Percentiles rank a stretch among this genome's conserved stretches.
Conservation (phyloP, 2,797 vertebrate genomes). For the Rhabdophis nuchalis region DNA sequence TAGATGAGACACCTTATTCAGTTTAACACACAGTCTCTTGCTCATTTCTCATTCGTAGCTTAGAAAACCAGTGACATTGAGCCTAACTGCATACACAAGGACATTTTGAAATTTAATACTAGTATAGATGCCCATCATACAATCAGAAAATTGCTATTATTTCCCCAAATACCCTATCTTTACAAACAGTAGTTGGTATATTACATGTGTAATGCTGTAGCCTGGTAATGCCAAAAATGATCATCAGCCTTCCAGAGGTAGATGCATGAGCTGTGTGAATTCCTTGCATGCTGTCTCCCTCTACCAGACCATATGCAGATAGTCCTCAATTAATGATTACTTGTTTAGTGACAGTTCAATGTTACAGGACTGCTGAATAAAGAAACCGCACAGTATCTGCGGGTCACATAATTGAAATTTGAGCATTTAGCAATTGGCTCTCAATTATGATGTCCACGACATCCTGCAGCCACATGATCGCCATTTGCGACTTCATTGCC, state of each 20-base stretch:
- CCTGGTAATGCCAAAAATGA: neutral
- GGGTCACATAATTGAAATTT: neutral
- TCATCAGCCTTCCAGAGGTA: neutral
- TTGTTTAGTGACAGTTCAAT: neutral
- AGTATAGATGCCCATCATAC: neutral
- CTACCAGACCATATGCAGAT: neutral
- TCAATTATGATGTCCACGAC: neutral
- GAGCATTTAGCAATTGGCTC: neutral
- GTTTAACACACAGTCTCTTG: neutral
- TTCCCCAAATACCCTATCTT: neutral
- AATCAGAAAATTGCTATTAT: neutral
- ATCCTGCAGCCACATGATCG: neutral
- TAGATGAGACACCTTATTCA: neutral
- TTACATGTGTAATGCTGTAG: neutral
- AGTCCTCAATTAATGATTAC: neutral
- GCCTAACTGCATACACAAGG: neutral
- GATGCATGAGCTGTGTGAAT: too few relatives aligned
- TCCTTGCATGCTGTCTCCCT: neutral
- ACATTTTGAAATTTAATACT: neutral
- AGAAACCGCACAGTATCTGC: neutral
- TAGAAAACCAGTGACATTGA: neutral
- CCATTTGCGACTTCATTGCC: neutral
- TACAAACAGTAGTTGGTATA: neutral
- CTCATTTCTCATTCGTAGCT: neutral
- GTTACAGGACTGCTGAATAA: neutral